Percentiles rank a stretch among this genome's conserved stretches.
Conservation (phyloP, 2,113 vertebrate species). For the Vanacampus margaritifer region DNA sequence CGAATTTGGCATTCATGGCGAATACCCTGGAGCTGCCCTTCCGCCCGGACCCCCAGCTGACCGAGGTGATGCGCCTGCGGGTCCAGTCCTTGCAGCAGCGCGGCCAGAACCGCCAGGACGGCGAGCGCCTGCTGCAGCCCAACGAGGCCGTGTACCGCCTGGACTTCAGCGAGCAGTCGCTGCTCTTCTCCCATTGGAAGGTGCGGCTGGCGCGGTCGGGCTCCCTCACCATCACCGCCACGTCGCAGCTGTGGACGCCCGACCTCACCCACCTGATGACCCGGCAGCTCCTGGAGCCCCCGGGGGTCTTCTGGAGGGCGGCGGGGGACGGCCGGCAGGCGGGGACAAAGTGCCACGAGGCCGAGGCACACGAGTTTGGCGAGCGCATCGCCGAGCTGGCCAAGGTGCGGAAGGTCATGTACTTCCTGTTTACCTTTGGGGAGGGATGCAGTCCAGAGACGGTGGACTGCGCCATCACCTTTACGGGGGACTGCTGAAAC, state of each 20-base stretch:
- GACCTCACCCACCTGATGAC: conserved; percentile 93
- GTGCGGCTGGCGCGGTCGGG: conserved; percentile 70
- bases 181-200: conserved; percentile 79
- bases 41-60: conserved; percentile 75
- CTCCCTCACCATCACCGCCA: conserved; percentile 80
- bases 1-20: conserved; percentile 33
- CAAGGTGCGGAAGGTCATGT: conserved; percentile 89
- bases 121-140: conserved; percentile 80
- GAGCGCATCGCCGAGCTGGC: conserved; percentile 87
- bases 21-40: conserved; percentile 73
- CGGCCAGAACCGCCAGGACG: conserved; percentile 78
- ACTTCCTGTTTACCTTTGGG: conserved; percentile 83
- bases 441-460: conserved; percentile 77
- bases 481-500: conserved; percentile 55
- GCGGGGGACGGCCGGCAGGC: conserved; percentile 14
- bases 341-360: conserved; percentile 76
- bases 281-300: conserved; percentile 87
- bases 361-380: conserved; percentile 85
- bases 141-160: conserved; percentile 81
- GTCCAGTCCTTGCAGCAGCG: conserved; percentile 84
- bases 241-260: conserved; percentile 92
- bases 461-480: conserved; percentile 78
- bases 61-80: conserved; percentile 81
- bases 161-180: conserved; percentile 79
- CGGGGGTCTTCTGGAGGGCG: conserved; percentile 82